Percentiles rank a stretch among this genome's conserved stretches.
Evolutionary conservation across 1,140 invertebrate genomes (phyloP).

Genomic region (Tigriopus japonicus): DNA sequence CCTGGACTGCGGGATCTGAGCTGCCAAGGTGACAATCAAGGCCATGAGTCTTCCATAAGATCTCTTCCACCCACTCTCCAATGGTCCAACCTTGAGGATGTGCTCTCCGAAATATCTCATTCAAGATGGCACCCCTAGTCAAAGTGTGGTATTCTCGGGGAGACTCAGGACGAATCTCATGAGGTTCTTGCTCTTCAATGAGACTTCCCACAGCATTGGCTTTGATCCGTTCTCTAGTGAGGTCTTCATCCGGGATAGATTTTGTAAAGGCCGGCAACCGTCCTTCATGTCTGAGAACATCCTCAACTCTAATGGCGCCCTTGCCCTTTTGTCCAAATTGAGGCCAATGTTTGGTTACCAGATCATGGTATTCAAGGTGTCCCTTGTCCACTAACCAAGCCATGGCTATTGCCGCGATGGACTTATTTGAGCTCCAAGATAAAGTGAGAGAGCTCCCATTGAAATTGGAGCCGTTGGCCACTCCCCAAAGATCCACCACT

Average conservation of each 20-base stretch:
- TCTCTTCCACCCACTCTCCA: not conserved
- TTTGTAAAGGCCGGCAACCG: not conserved
- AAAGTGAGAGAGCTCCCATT: not conserved
- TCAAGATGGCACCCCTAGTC: not conserved
- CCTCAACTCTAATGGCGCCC: not conserved
- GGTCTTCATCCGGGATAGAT: not conserved
- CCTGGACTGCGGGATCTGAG: no score
- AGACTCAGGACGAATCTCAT: no score
- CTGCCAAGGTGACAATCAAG: no score
- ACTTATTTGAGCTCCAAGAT: not conserved
- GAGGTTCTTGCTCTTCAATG: not conserved
- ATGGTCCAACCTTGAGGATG: not conserved
- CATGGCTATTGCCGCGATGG: not conserved
- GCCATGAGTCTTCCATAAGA: no score
- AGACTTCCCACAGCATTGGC: not conserved
- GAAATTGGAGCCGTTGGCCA: not conserved
- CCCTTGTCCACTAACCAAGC: not conserved
- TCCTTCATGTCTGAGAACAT: slow-evolving; percentile 3
- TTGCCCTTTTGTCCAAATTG: slow-evolving; percentile 9
- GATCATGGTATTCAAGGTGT: not conserved
- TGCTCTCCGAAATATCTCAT: not conserved
- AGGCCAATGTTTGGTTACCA: slow-evolving; percentile 10
- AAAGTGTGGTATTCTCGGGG: not conserved
- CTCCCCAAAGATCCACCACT: slow-evolving; percentile 12
- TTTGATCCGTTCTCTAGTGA: not conserved